Evolutionary conservation across 37 sponge, comb jelly and placozoan species (phyloP), one percentile per base, ranked within the genome.

Genomic region (Corticium candelabrum): DNA sequence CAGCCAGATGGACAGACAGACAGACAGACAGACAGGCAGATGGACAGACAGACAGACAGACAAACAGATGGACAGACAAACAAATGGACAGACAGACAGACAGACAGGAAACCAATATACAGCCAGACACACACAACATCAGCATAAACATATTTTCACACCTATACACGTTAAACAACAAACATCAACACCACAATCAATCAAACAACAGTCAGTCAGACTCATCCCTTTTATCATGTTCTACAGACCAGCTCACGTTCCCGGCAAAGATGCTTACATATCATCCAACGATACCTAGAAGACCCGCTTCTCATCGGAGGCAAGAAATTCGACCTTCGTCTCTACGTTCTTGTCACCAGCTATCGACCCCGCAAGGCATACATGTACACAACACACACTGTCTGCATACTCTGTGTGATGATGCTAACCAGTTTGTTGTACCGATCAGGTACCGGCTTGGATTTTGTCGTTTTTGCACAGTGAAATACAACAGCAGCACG

Each of bases 391-490:
- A 27, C 75, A 21, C 2, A 33, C 40, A n/a, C 5, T 3, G 76
- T 32, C 30, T 77, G 35, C 15, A 11, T 78, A 79, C 15, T 38
- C 39, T 43, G 33, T 57, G 7, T 38, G 5, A 39, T 43, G 33
- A 68, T 71, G 1, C n/a, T 31, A 71, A 71, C 2, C 41, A 37
- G 11, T 77, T 21, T 62, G 40, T 34, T 80, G 69, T 15, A 34
- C 27, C 2, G 2, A 43, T 1, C 35, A 92, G 93, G 80, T 88
- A 89, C 78, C 81, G 62, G 27, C 87, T 90, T 30, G 99, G 99
- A 4, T 97, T 97, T 81, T 97, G 99, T 77, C 78, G 99, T 30
- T 97, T 97, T 78, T 97, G 99, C 84, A 94, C 99, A 21, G 99
- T 97, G 27, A 90, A 89, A 84, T 97, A 97, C 84, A 91, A 76